Evolutionary conservation across 1,140 invertebrate genomes (phyloP), one percentile per base, ranked within the genome.

Genomic region (Panulirus ornatus): DNA sequence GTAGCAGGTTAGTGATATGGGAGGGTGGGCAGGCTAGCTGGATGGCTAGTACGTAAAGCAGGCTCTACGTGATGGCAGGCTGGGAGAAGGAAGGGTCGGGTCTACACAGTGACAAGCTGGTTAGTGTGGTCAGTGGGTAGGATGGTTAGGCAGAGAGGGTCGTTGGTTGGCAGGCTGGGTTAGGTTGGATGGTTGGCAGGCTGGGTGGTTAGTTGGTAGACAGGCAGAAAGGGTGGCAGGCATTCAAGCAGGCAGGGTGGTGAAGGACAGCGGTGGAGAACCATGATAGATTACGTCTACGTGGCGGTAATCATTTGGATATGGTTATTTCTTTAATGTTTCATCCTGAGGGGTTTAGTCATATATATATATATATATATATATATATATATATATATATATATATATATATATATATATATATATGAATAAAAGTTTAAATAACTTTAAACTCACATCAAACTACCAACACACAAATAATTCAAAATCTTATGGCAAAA

Each of bases 371-470:
- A n/a, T n/a, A n/a, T n/a, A n/a, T n/a, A n/a, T n/a, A n/a, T n/a
- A n/a, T n/a, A n/a, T n/a, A n/a, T n/a, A n/a, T n/a, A n/a, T n/a
- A n/a, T n/a, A n/a, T n/a, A n/a, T n/a, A n/a, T n/a, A n/a, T n/a
- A n/a, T n/a, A n/a, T n/a, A n/a, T n/a, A n/a, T n/a, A n/a, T n/a
- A n/a, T n/a, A n/a, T n/a, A n/a, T n/a, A n/a, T n/a, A n/a, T n/a
- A n/a, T n/a, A n/a, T n/a, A n/a, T n/a, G n/a, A n/a, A n/a, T n/a
- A n/a, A 30, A 66, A 27, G 58, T 30, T 66, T 66, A 66, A 66
- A 66, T 66, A 63, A 58, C n/a, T 66, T 66, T 66, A 27, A 66
- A 27, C 8, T 66, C n/a, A 66, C 58, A 66, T 66, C 58, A 66
- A 66, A 66, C 58, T 66, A 66, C 58, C n/a, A 66, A 66, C 58